Percentiles rank a stretch among this genome's conserved stretches.
Evolutionary conservation across 2,797 vertebrate genomes (phyloP).

Genomic region (Tauraco hartlaubi): DNA sequence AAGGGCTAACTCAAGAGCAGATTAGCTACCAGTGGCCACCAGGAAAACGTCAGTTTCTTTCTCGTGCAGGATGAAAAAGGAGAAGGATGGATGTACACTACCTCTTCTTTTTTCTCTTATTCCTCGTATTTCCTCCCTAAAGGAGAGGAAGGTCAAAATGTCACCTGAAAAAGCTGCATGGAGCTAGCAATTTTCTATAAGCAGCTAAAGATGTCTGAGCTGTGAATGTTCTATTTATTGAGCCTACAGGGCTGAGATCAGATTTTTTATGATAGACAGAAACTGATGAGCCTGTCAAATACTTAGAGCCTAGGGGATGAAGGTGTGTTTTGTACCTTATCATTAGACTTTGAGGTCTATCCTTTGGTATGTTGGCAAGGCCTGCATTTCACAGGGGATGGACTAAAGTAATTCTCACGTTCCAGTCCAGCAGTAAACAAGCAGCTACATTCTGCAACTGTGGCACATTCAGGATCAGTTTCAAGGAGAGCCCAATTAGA

Average conservation of each 20-base stretch:
- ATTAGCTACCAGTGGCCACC: neutral
- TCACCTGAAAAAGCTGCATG: neutral
- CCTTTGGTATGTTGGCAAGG: neutral
- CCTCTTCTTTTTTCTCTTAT: neutral
- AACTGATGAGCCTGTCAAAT: conserved; percentile 5
- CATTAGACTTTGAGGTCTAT: neutral
- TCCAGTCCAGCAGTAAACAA: conserved; percentile 18
- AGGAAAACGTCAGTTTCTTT: neutral
- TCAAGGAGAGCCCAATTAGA: conserved; percentile 13
- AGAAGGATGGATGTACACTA: neutral
- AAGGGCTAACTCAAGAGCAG: neutral
- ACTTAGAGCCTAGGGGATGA: neutral
- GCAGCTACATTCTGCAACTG: neutral
- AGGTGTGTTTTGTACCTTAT: neutral
- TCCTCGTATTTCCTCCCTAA: neutral
- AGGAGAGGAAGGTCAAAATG: neutral
- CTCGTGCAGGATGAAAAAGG: neutral
- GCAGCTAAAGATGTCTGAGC: neutral
- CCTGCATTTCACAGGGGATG: neutral
- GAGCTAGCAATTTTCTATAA: neutral
- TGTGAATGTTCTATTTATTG: neutral
- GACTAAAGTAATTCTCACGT: neutral
- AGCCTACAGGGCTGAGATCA: neutral
- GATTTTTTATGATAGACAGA: neutral
- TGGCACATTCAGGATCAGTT: neutral